Evolutionary conservation across 2,797 vertebrate species (phyloP).

Genomic region (Urophycis tenuis): DNA sequence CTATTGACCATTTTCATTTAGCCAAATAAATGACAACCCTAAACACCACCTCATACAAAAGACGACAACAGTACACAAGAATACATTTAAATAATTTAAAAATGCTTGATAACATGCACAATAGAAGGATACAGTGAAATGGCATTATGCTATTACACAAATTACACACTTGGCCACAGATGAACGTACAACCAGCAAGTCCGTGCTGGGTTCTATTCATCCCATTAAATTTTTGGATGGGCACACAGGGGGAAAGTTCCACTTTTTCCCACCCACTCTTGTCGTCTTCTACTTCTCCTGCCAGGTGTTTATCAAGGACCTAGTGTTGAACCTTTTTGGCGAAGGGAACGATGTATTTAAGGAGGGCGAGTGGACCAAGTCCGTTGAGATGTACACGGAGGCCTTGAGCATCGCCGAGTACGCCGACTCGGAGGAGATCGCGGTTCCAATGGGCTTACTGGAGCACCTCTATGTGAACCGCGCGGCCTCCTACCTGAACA

Average conservation of each 20-base stretch:
- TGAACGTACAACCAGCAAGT: not conserved
- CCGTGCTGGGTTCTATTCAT: not conserved
- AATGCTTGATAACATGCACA: not conserved
- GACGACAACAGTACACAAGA: not conserved
- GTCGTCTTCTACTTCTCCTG: not conserved
- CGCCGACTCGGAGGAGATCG: conserved; percentile 87
- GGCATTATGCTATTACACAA: not conserved
- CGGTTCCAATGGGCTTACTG: conserved; percentile 72
- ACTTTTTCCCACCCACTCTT: not conserved
- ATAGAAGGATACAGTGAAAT: not conserved
- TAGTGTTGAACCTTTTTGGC: conserved; percentile 89
- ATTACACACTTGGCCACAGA: not conserved
- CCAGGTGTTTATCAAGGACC: conserved; percentile 87
- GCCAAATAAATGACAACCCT: not conserved
- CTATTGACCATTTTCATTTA: not conserved
- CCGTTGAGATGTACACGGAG: conserved; percentile 88
- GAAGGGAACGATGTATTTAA: conserved; percentile 91
- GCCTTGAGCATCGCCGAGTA: conserved; percentile 90
- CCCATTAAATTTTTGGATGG: not conserved
- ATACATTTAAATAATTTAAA: not conserved
- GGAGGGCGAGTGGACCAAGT: conserved; percentile 82
- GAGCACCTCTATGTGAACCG: conserved; percentile 91
- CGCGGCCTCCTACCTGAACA: conserved; percentile 85
- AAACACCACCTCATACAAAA: not conserved
- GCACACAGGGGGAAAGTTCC: no score